These are phyloP conservation scores for Penaeus monodon DNA, from an alignment of 2,888 invertebrate genomes.

Conservation along the genomic window DNA sequence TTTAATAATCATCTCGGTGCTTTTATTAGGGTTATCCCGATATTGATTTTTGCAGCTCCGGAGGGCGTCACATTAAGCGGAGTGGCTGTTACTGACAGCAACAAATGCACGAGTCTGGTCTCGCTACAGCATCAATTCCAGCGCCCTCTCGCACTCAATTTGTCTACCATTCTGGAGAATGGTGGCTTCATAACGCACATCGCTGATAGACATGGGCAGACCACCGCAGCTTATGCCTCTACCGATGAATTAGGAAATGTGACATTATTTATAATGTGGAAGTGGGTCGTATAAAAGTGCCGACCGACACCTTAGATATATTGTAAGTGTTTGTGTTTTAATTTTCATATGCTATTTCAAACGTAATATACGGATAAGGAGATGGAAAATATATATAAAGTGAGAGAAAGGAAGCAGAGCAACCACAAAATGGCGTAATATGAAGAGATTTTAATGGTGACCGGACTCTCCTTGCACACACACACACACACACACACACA, in stretches of 20 bases:
- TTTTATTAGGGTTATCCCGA: conserved; percentile 18
- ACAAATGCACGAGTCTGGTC: conserved; percentile 53
- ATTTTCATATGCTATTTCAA: too few relatives aligned
- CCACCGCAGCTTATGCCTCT: too few relatives aligned
- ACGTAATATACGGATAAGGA: too few relatives aligned
- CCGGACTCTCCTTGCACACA: background rate
- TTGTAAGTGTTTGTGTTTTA: too few relatives aligned
- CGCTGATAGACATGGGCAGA: too few relatives aligned
- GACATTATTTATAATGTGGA: too few relatives aligned
- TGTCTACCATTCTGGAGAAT: conserved; percentile 30
- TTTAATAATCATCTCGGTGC: conserved; percentile 1
- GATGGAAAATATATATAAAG: too few relatives aligned
- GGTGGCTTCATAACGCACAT: too few relatives aligned
- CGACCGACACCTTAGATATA: too few relatives aligned
- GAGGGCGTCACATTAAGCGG: conserved; percentile 46
- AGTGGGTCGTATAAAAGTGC: too few relatives aligned
- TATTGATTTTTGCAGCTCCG: conserved; percentile 38
- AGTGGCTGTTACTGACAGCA: conserved; percentile 40
- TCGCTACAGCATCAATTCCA: conserved; percentile 50
- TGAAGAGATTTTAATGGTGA: conserved; percentile 2
- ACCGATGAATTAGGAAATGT: too few relatives aligned
- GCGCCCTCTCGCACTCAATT: conserved; percentile 53
- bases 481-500: background rate
- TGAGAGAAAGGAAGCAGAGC: background rate
- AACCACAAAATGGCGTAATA: conserved; percentile 51